Evolutionary conservation across 1,140 invertebrate species (phyloP).

Genomic region (Bombus polaris): DNA sequence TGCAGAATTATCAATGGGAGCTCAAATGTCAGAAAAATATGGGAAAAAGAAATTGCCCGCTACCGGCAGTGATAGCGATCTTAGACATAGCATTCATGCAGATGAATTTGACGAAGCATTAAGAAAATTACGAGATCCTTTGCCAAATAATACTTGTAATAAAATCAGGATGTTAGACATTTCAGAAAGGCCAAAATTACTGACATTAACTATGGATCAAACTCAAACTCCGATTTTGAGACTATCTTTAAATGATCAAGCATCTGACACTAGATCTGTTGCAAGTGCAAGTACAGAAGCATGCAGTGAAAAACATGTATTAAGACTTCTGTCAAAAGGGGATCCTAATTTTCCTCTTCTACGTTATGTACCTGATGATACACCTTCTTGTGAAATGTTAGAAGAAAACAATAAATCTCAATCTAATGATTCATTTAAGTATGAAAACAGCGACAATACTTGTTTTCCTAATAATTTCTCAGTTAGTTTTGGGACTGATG

Average conservation of each 20-base stretch:
- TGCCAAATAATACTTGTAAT: slow-evolving; percentile 39
- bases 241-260: slow-evolving; percentile 59
- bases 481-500: slow-evolving; percentile 21
- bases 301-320: slow-evolving; percentile 59
- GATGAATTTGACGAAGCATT: slow-evolving; percentile 84
- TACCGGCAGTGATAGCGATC: slow-evolving; percentile 84
- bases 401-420: slow-evolving; percentile 23
- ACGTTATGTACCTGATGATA: slow-evolving; percentile 67
- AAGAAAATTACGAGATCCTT: slow-evolving; percentile 81
- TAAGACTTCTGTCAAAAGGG: slow-evolving; percentile 67
- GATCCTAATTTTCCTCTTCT: slow-evolving; percentile 66
- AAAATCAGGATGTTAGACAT: slow-evolving; percentile 49
- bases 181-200: slow-evolving; percentile 64
- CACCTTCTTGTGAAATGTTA: slow-evolving; percentile 18
- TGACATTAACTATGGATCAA: slow-evolving; percentile 69
- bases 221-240: slow-evolving; percentile 68
- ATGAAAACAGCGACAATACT: slow-evolving; percentile 35
- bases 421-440: slow-evolving; percentile 22
- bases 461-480: slow-evolving; percentile 67
- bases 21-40: slow-evolving; percentile 72
- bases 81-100: slow-evolving; percentile 81
- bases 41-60: slow-evolving; percentile 72
- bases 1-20: slow-evolving; percentile 82
- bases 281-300: slow-evolving; percentile 31
- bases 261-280: slow-evolving; percentile 21